These are phyloP conservation scores for Manacus vitellinus DNA, from an alignment of 2,113 vertebrate species.

Conservation along the genomic window DNA sequence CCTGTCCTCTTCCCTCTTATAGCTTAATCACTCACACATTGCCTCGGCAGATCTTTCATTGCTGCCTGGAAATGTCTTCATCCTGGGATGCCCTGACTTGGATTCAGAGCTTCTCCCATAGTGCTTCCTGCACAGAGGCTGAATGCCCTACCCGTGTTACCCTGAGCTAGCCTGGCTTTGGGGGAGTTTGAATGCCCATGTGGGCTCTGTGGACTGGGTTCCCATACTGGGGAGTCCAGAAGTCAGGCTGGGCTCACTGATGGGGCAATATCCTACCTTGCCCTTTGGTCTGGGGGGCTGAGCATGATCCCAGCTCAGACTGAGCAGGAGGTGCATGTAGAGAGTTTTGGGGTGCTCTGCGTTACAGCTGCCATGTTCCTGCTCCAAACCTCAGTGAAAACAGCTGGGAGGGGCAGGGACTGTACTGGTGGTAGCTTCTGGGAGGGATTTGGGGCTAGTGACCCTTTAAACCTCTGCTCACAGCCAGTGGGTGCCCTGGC, in stretches of 20 bases:
- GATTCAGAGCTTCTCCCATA: accelerated
- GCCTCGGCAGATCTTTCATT: background rate
- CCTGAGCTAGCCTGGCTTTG: background rate
- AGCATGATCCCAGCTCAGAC: accelerated
- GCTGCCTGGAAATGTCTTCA: constrained; percentile 29
- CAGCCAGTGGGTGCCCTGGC: accelerated
- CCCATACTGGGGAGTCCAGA: accelerated
- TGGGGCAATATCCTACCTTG: background rate
- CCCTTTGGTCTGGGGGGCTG: background rate
- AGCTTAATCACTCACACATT: constrained; percentile 54
- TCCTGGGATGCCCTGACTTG: background rate
- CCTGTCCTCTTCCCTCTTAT: constrained; percentile 27
- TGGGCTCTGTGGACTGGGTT: background rate
- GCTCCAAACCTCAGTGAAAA: background rate
- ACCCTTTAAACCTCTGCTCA: background rate
- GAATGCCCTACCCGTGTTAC: accelerated
- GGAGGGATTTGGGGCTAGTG: background rate
- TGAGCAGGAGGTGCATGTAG: accelerated
- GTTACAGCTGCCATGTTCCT: accelerated
- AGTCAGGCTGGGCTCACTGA: background rate
- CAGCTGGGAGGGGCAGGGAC: background rate
- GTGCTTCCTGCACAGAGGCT: background rate
- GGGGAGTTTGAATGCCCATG: background rate
- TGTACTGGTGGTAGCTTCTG: background rate
- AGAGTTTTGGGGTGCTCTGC: background rate